Evolutionary conservation across 2,888 invertebrate genomes (phyloP), one percentile per base, ranked within the genome.

Genomic region (Sphinx pinastri): DNA sequence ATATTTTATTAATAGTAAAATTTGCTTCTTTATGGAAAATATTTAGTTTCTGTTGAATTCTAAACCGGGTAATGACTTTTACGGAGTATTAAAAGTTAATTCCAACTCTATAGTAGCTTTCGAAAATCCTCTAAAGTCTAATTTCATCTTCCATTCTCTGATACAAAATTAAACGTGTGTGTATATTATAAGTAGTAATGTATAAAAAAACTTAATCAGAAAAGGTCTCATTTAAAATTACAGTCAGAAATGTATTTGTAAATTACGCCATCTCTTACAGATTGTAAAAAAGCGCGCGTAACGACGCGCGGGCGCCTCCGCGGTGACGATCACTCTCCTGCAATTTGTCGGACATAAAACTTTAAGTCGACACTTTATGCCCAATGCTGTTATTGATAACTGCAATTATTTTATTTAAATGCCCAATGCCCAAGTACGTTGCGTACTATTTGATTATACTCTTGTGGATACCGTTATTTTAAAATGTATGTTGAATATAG

Each of bases 291-390:
- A 58, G 10, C 2, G n/a, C 38, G 25, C 38, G 55, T 14, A 58
- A 66, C 73, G 73, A 74, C 77, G 75, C 71, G 74, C 75, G 52
- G 70, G 76, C 79, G 78, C 79, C 76, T 73, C 14, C 68, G 63
- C 52, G 73, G 74, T 77, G 76, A 81, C 79, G 71, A 76, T 77
- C 75, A 71, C 67, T 72, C 71, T 75, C 63, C 38, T 19, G 71
- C 70, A 68, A 77, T 78, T 75, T 72, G 68, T 76, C 58, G 74
- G 75, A 79, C 75, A 73, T 73, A 69, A 72, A 71, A 70, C 57
- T 47, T 70, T 67, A 58, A 57, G 13, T 66, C 63, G 55, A 67
- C 70, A 67, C 70, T 67, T 69, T 69, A 60, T 54, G 45, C 49
- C 14, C 45, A 19, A 54, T 45, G 3, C 38, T 19, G 60, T 69